Conservation (phyloP, 2,113 vertebrate genomes). For the Xiphorhynchus elegans region DNA sequence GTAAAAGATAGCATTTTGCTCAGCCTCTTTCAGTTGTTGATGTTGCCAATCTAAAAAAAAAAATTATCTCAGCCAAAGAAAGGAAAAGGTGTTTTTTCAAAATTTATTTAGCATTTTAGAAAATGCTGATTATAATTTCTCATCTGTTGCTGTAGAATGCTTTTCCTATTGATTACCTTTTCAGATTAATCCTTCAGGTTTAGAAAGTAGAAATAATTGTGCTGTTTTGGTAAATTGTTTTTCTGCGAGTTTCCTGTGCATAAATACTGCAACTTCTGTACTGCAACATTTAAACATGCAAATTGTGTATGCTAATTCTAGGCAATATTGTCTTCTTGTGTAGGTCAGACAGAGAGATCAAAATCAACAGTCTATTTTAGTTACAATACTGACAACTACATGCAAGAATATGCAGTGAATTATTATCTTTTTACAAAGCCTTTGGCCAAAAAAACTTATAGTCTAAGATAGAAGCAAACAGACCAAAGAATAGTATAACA, state of each 20-base stretch:
- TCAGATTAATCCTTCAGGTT: neutral
- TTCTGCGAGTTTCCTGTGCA: neutral
- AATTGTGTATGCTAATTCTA: neutral
- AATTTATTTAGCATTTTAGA: neutral
- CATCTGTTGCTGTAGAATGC: neutral
- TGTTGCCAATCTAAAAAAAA: neutral
- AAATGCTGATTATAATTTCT: neutral
- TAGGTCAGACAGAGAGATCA: neutral
- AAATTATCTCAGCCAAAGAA: neutral
- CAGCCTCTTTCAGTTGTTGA: neutral
- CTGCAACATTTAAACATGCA: neutral
- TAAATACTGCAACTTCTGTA: neutral
- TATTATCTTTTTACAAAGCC: neutral
- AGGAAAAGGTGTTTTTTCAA: neutral
- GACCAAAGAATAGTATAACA: neutral
- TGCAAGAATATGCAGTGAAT: neutral
- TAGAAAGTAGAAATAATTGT: neutral
- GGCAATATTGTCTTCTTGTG: neutral
- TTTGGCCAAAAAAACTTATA: neutral
- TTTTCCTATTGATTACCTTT: neutral
- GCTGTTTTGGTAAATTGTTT: neutral
- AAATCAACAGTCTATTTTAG: neutral
- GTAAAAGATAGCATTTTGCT: neutral
- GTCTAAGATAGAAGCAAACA: neutral
- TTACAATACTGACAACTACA: neutral